These are phyloP conservation scores for Actenoides hombroni DNA, from an alignment of 2,113 vertebrate genomes.

Conservation along the genomic window DNA sequence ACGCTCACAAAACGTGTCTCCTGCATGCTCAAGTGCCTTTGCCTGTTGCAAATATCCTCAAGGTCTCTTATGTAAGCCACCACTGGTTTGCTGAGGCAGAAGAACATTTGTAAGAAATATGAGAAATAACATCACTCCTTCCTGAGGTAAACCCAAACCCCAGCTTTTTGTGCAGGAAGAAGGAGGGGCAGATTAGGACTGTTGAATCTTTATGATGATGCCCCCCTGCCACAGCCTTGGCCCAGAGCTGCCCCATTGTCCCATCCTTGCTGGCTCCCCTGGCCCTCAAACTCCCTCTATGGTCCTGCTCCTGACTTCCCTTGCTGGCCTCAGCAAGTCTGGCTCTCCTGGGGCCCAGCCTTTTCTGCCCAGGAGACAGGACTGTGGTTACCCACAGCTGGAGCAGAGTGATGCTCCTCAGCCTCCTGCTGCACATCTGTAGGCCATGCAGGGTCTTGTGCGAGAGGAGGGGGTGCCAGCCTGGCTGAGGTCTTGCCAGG, in stretches of 20 bases:
- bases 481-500: background rate
- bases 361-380: background rate
- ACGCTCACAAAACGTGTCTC: background rate
- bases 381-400: background rate
- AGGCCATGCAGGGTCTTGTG: background rate
- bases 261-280: background rate
- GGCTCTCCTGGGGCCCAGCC: background rate
- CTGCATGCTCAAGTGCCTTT: background rate
- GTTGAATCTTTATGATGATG: background rate
- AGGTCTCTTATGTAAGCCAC: background rate
- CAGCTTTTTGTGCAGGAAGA: accelerated
- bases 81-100: background rate
- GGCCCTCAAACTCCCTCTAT: background rate
- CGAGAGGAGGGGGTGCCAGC: background rate
- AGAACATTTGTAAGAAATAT: background rate
- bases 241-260: background rate
- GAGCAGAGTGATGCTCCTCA: background rate
- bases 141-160: background rate
- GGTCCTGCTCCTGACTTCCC: background rate
- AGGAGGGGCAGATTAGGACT: background rate
- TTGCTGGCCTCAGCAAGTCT: accelerated
- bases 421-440: background rate
- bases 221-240: background rate
- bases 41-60: background rate
- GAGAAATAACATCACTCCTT: accelerated